These are phyloP conservation scores for Nothura maculosa DNA, from an alignment of 2,797 vertebrate species.

Conservation along the genomic window DNA sequence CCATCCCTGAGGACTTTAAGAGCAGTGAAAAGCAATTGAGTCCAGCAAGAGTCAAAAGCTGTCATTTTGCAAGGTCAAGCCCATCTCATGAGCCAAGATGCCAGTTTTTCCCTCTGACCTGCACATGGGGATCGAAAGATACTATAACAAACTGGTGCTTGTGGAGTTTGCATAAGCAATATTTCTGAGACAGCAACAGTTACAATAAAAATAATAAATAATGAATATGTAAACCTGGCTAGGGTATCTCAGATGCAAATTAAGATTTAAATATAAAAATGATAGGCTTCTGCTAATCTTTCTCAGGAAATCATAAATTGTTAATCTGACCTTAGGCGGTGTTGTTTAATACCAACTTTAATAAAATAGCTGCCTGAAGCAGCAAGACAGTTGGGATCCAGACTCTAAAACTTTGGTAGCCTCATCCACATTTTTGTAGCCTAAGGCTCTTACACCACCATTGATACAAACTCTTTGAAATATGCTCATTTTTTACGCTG, in stretches of 20 bases:
- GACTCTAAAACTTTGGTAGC: conserved; percentile 76
- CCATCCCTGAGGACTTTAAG: background rate
- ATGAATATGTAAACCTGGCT: conserved; percentile 30
- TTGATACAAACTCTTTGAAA: conserved; percentile 78
- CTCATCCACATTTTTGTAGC: conserved; percentile 71
- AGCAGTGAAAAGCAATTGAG: background rate
- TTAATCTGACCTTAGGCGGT: conserved; percentile 81
- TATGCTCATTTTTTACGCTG: conserved; percentile 77
- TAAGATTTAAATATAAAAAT: conserved; percentile 83
- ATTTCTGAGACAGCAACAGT: background rate
- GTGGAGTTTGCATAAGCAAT: background rate
- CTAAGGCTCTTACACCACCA: conserved; percentile 65
- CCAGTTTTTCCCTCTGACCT: background rate
- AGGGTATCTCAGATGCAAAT: conserved; percentile 72
- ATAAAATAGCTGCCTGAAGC: conserved; percentile 82
- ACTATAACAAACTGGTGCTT: background rate
- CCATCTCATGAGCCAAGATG: rapidly evolving
- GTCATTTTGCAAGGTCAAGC: background rate
- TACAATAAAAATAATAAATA: conserved; percentile 46
- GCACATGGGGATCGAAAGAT: background rate
- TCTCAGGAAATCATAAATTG: conserved; percentile 81
- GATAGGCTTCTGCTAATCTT: conserved; percentile 81
- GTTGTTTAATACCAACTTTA: conserved; percentile 84
- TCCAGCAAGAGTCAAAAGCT: background rate
- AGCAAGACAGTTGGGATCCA: conserved; percentile 78